phyloP scores from a whole-genome alignment of 1,140 invertebrate species.

The Drosophila elegans region DNA sequence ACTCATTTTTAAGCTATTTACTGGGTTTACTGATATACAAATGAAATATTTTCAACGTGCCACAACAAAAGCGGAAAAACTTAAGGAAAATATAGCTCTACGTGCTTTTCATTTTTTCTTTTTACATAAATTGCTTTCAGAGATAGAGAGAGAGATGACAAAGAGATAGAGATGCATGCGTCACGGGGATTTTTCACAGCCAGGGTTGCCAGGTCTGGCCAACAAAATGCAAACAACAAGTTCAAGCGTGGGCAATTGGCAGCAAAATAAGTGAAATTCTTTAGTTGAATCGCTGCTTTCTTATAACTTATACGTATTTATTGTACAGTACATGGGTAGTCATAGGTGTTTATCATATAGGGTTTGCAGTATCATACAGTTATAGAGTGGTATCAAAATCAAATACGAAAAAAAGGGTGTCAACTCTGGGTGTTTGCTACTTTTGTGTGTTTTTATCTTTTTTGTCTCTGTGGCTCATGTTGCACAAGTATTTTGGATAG shows the following conservation, averaged over 20 bases:
- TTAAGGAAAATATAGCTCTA: conserved; percentile 18
- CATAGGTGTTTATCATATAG: conserved; percentile 7
- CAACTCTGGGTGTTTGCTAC: conserved; percentile 33
- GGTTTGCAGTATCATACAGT: conserved; percentile 26
- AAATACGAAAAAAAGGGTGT: conserved; percentile 34
- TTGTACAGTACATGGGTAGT: conserved; percentile 31
- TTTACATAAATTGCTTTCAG: conserved; percentile 16
- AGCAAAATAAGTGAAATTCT: conserved; percentile 22
- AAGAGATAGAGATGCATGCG: conserved; percentile 20
- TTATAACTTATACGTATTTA: conserved; percentile 28
- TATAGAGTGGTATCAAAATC: conserved; percentile 33
- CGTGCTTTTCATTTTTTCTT: conserved; percentile 20
- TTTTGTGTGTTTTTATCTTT: conserved; percentile 4
- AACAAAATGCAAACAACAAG: conserved; percentile 52
- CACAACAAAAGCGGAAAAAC: conserved; percentile 38
- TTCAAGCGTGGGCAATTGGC: conserved; percentile 31
- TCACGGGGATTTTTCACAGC: conserved; percentile 18
- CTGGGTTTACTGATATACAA: conserved; percentile 20
- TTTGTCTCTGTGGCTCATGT: conserved; percentile 39
- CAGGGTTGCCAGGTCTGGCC: conserved; percentile 42
- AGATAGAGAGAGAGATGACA: background rate
- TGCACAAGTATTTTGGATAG: conserved; percentile 33
- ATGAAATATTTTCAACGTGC: conserved; percentile 35
- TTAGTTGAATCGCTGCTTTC: conserved; percentile 15
- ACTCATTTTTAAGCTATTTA: conserved; percentile 14